Evolutionary conservation across 2,113 vertebrate species (phyloP), one percentile per base, ranked within the genome.

Genomic region (Zeus faber): DNA sequence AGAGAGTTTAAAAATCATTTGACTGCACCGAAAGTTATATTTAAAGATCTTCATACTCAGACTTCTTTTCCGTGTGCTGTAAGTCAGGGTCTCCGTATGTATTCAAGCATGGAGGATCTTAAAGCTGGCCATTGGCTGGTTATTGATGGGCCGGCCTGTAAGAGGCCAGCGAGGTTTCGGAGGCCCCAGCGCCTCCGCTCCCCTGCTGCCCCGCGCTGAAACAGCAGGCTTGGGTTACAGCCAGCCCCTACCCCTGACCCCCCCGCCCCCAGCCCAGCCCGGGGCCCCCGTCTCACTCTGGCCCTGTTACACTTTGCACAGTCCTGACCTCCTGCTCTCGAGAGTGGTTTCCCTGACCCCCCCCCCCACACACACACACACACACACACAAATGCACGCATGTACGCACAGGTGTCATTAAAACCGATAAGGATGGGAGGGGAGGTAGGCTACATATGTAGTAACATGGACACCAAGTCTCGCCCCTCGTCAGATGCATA

Each of bases 271-370:
- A 37, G 57, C 68, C 40, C 76, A 57, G 27, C 17, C 21, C 58
- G 49, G 45, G 55, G 49, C 58, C 46, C 41, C 45, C 71, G 71
- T 65, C 63, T 27, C 49, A 55, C 63, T 76, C 74, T 67, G 81
- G 74, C 84, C 81, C 65, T 92, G 87, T 94, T 93, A 87, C 88
- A 91, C 92, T 92, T 93, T 93, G 89, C 90, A 85, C 84, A 88
- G 83, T 76, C 77, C 80, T 92, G 89, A 93, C 92, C 93, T 86
- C 67, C 67, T 73, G 68, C 85, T 86, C 72, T 86, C 84, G 59
- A 80, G 81, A 84, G 76, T 77, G 78, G 71, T 79, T 89, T 77
- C 77, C 83, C 70, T 84, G 85, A 67, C 71, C 44, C 39, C 0
- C 24, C 64, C 22, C 41, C 55, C 49, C 6, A 2, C 22, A 48